Conservation (phyloP, 2,888 invertebrate species). For the Tetheella fluctuosa region DNA sequence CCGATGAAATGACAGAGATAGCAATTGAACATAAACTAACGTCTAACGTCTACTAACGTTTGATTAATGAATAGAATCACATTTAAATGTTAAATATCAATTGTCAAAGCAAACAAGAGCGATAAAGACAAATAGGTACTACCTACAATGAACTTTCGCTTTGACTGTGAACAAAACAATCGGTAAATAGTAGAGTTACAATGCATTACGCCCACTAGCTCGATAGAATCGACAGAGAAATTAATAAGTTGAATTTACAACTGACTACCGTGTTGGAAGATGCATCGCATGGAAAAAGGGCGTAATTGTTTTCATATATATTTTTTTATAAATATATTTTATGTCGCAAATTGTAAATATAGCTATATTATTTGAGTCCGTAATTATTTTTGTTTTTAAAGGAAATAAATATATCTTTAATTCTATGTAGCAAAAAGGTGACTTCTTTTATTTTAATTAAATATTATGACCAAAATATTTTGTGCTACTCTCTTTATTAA, state of each 20-base stretch:
- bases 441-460: too few relatives aligned
- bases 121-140: slow-evolving; percentile 26
- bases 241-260: not conserved
- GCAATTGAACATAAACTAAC: too few relatives aligned
- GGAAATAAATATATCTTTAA: too few relatives aligned
- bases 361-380: too few relatives aligned
- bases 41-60: too few relatives aligned
- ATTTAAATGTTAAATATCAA: slow-evolving; percentile 29
- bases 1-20: too few relatives aligned
- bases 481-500: too few relatives aligned
- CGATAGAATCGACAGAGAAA: not conserved
- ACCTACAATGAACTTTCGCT: slow-evolving; percentile 50
- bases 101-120: slow-evolving; percentile 15
- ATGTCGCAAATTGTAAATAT: too few relatives aligned
- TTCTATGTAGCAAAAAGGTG: too few relatives aligned
- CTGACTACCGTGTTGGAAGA: not conserved
- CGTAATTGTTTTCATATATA: too few relatives aligned
- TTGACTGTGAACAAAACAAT: slow-evolving; percentile 13
- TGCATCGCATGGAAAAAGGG: not conserved
- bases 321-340: not conserved
- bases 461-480: too few relatives aligned
- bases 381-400: too few relatives aligned
- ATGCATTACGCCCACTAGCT: not conserved
- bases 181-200: not conserved
- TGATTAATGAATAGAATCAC: not conserved